Conservation (phyloP, 1,140 invertebrate species). For the Streblospio benedicti region DNA sequence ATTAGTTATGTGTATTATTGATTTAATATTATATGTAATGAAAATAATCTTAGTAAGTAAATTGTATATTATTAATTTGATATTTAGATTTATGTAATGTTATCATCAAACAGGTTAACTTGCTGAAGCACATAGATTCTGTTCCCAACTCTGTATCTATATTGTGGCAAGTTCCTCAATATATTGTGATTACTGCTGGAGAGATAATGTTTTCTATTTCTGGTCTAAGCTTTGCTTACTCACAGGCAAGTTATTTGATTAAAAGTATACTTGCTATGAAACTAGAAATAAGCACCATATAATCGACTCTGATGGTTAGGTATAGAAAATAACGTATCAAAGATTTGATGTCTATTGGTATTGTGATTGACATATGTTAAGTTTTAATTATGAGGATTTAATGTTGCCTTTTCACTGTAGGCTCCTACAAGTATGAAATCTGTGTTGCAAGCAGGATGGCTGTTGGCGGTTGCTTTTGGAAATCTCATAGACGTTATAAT, state of each 20-base stretch:
- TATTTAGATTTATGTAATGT: too few relatives aligned
- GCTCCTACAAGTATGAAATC: conserved; percentile 87
- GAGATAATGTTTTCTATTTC: conserved; percentile 85
- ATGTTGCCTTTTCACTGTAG: conserved; percentile 49
- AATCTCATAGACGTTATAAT: conserved; percentile 84
- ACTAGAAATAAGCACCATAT: neutral
- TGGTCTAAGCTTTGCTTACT: conserved; percentile 83
- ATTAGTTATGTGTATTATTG: too few relatives aligned
- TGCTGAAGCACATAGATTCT: too few relatives aligned
- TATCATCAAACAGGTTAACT: too few relatives aligned
- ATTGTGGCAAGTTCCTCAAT: conserved; percentile 76
- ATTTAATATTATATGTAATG: too few relatives aligned
- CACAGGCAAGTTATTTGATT: conserved; percentile 55
- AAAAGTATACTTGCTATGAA: too few relatives aligned
- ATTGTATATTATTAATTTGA: too few relatives aligned
- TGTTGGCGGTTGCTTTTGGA: conserved; percentile 80
- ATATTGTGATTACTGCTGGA: conserved; percentile 72
- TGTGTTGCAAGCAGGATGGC: conserved; percentile 78
- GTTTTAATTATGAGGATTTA: neutral
- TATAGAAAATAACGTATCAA: neutral
- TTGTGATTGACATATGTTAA: neutral
- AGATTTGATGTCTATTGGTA: neutral
- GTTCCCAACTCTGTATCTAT: conserved; percentile 66
- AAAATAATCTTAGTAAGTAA: too few relatives aligned
- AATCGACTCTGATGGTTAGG: neutral